Base-by-base conservation (phyloP, 2,797 vertebrate genomes). In the Aplochiton taeniatus region DNA sequence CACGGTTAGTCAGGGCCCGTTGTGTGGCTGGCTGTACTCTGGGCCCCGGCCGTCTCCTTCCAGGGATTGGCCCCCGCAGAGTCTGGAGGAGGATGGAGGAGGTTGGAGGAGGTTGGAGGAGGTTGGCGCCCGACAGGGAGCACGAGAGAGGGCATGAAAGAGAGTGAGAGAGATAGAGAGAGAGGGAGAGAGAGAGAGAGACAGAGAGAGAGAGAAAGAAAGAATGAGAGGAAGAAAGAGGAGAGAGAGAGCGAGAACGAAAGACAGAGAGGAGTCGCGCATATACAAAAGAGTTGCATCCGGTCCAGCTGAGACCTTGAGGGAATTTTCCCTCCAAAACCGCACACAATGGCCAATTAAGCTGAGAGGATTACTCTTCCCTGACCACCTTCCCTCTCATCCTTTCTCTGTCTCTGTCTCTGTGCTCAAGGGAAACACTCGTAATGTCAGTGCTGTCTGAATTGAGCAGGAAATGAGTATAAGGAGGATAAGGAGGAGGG, bases 331-430 rank as follows among this genome's bases (percentile, higher is more conserved):
- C 6, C 31, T 31, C 31, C 6, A 2, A 31, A 31, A 31, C 31
- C 31, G 31, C 31, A 31, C 6, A 31, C 31, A 31, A 31, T 31
- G 31, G 31, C 31, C 31, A 31, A 31, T 79, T 64, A 66, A 59
- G 48, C 50, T 41, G 55, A 68, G 60, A 59, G 63, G 68, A 74
- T 76, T 72, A 58, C 58, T 55, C 47, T 18, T 44, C 45, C 58
- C 44, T 53, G 63, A 54, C 59, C 57, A 46, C 51, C 61, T 31
- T n/a, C n/a, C n/a, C 55, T 58, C 19, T 41, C 56, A 59, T 16
- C 47, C 10, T n/a, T 18, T 59, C 61, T 68, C 55, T 44, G 13
- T 7, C 44, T 48, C 43, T 31, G 47, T 41, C 9, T 8, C 51
- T 17, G 58, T 58, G 62, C 70, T 66, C 45, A 4, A 41, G 59